Base-by-base conservation (phyloP, 2,888 invertebrate genomes). In the Argyresthia goedartella region DNA sequence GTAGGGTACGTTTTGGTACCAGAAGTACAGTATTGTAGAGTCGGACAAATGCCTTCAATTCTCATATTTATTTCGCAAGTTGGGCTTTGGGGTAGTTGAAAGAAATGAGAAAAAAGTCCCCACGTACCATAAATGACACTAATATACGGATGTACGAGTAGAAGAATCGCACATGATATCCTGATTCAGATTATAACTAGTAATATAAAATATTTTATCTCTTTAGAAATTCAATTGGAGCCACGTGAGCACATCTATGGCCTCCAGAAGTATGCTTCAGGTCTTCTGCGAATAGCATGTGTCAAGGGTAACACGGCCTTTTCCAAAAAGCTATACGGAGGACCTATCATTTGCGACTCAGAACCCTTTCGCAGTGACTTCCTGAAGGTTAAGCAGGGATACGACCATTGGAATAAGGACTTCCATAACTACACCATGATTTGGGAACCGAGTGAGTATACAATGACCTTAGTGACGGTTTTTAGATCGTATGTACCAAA, bases 221-320 rank as follows among this genome's bases (percentile, higher is more conserved):
- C 66, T 71, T 1, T 61, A 93, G 93, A 90, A 64, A 75, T 93
- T 7, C 88, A 85, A 55, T 64, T 93, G 62, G 90, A 93, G 62
- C 93, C 95, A 0, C 73, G 82, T 8, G 85, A 89, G 50, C 86
- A 88, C 42, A 73, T 81, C 9, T 94, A 93, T 62, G 94, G 93
- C 0, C 55, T 70, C 10, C 73, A 73, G 56, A 85, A 81, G 58
- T 89, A 88, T 56, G 85, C 89, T 1, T 93, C 93, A 0, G 93
- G 94, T 0, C 87, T 93, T 64, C 88, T 96, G 42, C 89, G 93
- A 48, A 78, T 96, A 11, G 93, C 93, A 0, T 90, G 90, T 59
- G 79, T 89, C 0, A 87, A 89, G 15, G 95, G 95, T 14, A 94
- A 93, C 71, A 64, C 62, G 55, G 81, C 71, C 52, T 74, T 52